Conservation (phyloP, 1,140 invertebrate genomes). For the Pinna nobilis region DNA sequence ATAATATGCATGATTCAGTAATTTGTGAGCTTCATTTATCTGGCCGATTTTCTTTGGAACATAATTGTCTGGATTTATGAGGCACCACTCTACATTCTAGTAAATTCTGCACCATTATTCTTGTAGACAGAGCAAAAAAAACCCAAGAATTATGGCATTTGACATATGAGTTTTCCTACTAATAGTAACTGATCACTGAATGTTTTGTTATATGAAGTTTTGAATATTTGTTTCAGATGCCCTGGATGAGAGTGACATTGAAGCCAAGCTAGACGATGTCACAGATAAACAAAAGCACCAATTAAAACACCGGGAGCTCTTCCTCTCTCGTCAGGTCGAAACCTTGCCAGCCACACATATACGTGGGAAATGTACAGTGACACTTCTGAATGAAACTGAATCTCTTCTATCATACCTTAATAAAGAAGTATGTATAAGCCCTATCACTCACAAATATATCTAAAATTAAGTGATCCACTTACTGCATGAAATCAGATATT, state of each 20-base stretch:
- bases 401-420: constrained; percentile 95
- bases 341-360: constrained; percentile 98
- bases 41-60: too few species aligned
- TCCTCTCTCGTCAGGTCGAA: constrained; percentile 98
- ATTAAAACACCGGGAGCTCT: constrained; percentile 97
- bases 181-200: background rate
- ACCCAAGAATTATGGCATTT: background rate
- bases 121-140: too few species aligned
- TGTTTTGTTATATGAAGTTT: too few species aligned
- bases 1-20: too few species aligned
- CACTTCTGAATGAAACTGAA: constrained; percentile 98
- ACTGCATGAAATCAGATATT: too few species aligned
- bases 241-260: constrained; percentile 69
- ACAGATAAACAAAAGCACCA: constrained; percentile 84
- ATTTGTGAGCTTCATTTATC: too few species aligned
- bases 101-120: too few species aligned
- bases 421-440: constrained; percentile 89
- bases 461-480: too few species aligned
- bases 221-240: constrained; percentile 29
- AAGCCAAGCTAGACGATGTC: constrained; percentile 76
- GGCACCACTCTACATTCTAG: too few species aligned
- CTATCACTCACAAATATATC: too few species aligned
- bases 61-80: too few species aligned
- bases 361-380: constrained; percentile 98
- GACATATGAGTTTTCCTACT: background rate